Base-by-base conservation (phyloP, 2,113 vertebrate species). In the Gambusia holbrooki region DNA sequence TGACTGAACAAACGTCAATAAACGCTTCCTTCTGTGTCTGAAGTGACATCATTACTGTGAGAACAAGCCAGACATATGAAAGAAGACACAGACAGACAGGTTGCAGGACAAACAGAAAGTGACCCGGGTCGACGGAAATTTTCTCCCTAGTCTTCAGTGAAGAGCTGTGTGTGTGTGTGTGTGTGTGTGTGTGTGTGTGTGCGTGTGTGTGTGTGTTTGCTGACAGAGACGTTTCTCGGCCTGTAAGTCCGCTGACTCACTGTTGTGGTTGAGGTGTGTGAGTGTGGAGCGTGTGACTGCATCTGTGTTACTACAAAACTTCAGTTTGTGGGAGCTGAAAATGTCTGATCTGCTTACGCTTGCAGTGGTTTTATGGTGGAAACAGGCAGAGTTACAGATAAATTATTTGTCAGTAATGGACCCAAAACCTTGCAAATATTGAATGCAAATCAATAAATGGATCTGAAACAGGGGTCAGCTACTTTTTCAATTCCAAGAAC, bases 231-330 rank as follows among this genome's bases (percentile, higher is more conserved):
- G 83, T 86, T 80, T 81, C 74, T 77, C 45, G 69, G 66, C 10
- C 71, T 81, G 68, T 6, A 73, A 79, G 84, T 86, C 63, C n/a
- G 86, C 89, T 92, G 89, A 91, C 84, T 91, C 90, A 90, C 85
- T 87, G 87, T 84, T 84, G 84, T 80, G 83, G 79, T 73, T 82
- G 67, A 74, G 74, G 84, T 82, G 67, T 80, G 65, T 74, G 77
- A 83, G 48, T 76, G 79, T 81, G 73, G 70, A 73, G 79, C 70
- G 64, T 74, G 69, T 78, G 86, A 86, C 58, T 83, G 81, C 81
- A 84, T 77, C 67, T 69, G 76, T 80, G 80, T 90, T 84, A 90
- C 84, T 82, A 84, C 81, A 54, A 54, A 69, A 77, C 22, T 66
- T 76, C 29, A 54, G 68, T n/a, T 48, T 67, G 80, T 78, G 69